These are phyloP conservation scores for Drosophila subquinaria DNA, from an alignment of 2,888 invertebrate species.

Conservation along the genomic window DNA sequence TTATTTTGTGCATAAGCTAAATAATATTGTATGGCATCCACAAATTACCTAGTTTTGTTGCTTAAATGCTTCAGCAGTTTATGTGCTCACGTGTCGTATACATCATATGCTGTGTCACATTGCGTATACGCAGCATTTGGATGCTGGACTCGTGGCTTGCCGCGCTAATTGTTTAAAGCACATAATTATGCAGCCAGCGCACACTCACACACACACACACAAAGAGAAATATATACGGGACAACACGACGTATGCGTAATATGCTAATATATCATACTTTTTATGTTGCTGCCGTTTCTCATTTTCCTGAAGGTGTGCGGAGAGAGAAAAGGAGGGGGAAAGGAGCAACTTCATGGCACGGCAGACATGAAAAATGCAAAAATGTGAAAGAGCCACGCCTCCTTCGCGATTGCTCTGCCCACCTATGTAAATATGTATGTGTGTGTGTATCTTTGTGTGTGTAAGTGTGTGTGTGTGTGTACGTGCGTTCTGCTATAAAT, in stretches of 20 bases:
- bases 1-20: background rate
- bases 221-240: background rate
- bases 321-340: background rate
- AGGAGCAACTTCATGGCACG: constrained; percentile 59
- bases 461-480: constrained; percentile 15
- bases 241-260: constrained; percentile 68
- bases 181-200: constrained; percentile 63
- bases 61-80: constrained; percentile 9
- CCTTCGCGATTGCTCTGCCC: constrained; percentile 41
- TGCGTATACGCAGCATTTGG: constrained; percentile 35
- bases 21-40: background rate
- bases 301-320: constrained; percentile 11
- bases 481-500: constrained; percentile 62
- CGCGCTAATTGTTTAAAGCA: constrained; percentile 67
- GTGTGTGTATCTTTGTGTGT: no score
- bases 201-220: constrained; percentile 8
- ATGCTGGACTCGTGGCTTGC: constrained; percentile 46
- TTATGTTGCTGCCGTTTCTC: constrained; percentile 34
- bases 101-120: constrained; percentile 22
- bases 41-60: constrained; percentile 8
- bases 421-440: constrained; percentile 25
- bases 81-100: constrained; percentile 22
- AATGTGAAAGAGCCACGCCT: constrained; percentile 65
- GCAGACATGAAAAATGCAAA: constrained; percentile 71
- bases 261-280: constrained; percentile 70